Percentiles rank a stretch among this genome's conserved stretches.
phyloP scores from a whole-genome alignment of 2,888 invertebrate species.

The Hypercompe scribonia region DNA sequence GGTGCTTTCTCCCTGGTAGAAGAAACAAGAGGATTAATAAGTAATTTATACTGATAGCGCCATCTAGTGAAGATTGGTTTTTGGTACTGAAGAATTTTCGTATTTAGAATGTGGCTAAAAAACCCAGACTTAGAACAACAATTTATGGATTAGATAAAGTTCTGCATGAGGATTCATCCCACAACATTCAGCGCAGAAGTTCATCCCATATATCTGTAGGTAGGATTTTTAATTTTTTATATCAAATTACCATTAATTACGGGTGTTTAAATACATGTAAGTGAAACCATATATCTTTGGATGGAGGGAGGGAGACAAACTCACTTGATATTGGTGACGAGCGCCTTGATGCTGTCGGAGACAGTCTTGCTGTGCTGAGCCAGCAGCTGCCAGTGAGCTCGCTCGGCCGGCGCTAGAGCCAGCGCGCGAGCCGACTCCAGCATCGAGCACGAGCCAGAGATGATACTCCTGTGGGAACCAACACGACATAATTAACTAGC shows the following conservation, averaged over 20 bases:
- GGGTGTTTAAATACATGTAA: too few species aligned
- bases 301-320: conserved; percentile 16
- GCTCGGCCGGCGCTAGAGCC: conserved; percentile 95
- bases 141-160: too few species aligned
- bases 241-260: background rate
- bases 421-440: conserved; percentile 95
- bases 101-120: too few species aligned
- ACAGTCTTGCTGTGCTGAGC: conserved; percentile 98
- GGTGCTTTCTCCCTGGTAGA: conserved; percentile 94
- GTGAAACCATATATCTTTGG: too few species aligned
- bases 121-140: too few species aligned
- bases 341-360: conserved; percentile 97
- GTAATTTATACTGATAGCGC: background rate
- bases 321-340: conserved; percentile 95
- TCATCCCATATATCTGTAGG: too few species aligned
- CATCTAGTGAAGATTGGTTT: background rate
- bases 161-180: too few species aligned
- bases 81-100: background rate
- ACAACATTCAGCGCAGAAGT: too few species aligned
- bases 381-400: conserved; percentile 97
- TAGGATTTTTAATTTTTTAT: background rate
- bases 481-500: background rate
- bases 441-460: conserved; percentile 88
- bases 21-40: background rate
- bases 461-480: conserved; percentile 72